A percentile compares a stretch with the other conserved stretches of the same genome.
Evolutionary conservation across 1,140 invertebrate genomes (phyloP).

Genomic region (Temnothorax longispinosus): DNA sequence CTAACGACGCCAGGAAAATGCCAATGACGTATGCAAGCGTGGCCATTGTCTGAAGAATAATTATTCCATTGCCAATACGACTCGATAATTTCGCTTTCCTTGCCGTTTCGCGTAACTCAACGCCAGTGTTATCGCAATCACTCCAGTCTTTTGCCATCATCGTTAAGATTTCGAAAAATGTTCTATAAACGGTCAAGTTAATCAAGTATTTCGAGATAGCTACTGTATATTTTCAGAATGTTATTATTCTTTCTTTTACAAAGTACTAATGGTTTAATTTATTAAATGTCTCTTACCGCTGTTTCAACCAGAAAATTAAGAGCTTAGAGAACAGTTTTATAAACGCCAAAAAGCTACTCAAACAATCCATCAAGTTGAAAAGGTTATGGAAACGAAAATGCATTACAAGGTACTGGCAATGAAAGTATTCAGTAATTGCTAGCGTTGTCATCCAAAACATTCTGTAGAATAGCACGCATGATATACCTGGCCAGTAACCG

Average conservation of each 20-base stretch:
- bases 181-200: neutral
- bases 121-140: neutral
- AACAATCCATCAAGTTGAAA: constrained; percentile 42
- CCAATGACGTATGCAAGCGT: neutral
- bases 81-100: constrained; percentile 4
- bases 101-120: neutral
- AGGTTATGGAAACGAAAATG: constrained; percentile 37
- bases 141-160: neutral
- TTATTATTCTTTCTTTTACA: neutral
- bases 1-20: neutral
- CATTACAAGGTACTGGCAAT: constrained; percentile 33
- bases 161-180: constrained; percentile 26
- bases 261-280: neutral
- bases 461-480: constrained; percentile 29
- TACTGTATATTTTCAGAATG: neutral
- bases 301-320: constrained; percentile 44
- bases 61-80: constrained; percentile 45
- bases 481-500: constrained; percentile 42
- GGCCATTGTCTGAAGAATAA: constrained; percentile 32
- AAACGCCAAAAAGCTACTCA: constrained; percentile 41
- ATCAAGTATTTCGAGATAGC: neutral
- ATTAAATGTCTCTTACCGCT: constrained; percentile 36
- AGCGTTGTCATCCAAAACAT: constrained; percentile 45
- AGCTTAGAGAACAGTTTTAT: constrained; percentile 20
- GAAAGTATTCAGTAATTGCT: constrained; percentile 9